Evolutionary conservation across 2,113 vertebrate species (phyloP).

Genomic region (Passer montanus): DNA sequence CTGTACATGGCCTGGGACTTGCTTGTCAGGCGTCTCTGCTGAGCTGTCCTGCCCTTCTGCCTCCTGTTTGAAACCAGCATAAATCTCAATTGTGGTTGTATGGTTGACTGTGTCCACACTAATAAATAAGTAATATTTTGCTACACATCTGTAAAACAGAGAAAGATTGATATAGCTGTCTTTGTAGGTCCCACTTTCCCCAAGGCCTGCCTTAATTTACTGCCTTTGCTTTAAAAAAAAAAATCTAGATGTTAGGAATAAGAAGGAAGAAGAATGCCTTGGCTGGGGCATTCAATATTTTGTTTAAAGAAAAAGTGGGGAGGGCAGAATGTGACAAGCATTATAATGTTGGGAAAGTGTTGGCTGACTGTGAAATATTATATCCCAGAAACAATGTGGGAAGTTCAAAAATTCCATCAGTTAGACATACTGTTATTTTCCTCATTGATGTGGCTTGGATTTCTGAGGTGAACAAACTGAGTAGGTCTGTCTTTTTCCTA

Average conservation of each 20-base stretch:
- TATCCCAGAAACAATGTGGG: constrained; percentile 5
- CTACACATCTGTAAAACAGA: not conserved
- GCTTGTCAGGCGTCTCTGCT: not conserved
- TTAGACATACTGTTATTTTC: not conserved
- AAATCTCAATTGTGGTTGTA: not conserved
- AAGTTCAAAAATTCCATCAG: constrained; percentile 16
- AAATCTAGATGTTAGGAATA: not conserved
- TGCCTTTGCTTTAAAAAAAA: not conserved
- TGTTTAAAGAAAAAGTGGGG: not conserved
- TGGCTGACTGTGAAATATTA: not conserved
- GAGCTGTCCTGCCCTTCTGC: not conserved
- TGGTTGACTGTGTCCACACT: not conserved
- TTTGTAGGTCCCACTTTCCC: not conserved
- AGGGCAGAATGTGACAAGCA: not conserved
- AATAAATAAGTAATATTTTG: not conserved
- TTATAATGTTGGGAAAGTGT: constrained; percentile 25
- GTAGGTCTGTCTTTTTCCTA: not conserved
- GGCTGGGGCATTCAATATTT: not conserved
- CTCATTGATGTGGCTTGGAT: not conserved
- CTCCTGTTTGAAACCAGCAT: not conserved
- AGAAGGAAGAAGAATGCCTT: not conserved
- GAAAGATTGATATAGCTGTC: not conserved
- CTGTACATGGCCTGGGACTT: not conserved
- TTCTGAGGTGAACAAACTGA: not conserved
- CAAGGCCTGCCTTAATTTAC: not conserved